phyloP scores from a whole-genome alignment of 2,888 invertebrate genomes.

The Bembecia ichneumoniformis region DNA sequence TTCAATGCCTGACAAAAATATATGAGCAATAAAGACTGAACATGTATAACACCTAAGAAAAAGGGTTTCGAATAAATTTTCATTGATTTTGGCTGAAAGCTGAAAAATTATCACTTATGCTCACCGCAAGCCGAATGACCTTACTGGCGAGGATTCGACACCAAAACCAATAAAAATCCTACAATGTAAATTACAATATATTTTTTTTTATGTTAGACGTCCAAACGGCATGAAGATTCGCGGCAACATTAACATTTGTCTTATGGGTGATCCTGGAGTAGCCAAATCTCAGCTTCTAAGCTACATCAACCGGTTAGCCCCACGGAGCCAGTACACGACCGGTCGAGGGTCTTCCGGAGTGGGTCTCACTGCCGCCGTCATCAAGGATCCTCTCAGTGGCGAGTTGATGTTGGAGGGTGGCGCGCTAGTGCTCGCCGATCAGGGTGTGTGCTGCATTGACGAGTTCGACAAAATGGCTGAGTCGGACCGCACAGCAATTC shows the following conservation, averaged over 20 bases:
- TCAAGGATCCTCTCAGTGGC: conserved; percentile 97
- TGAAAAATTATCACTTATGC: too few species aligned
- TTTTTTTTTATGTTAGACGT: conserved; percentile 40
- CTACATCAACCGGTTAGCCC: conserved; percentile 94
- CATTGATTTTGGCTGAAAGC: too few species aligned
- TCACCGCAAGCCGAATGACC: too few species aligned
- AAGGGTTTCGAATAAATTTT: too few species aligned
- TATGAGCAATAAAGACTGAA: too few species aligned
- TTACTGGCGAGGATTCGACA: too few species aligned
- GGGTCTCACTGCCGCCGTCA: conserved; percentile 98
- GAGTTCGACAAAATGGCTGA: conserved; percentile 99
- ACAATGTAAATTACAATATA: too few species aligned
- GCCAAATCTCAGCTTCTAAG: conserved; percentile 97
- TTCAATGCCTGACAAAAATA: too few species aligned
- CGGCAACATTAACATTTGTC: conserved; percentile 95
- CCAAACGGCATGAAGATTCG: conserved; percentile 98
- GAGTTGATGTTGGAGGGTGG: conserved; percentile 99
- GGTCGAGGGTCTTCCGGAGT: conserved; percentile 98
- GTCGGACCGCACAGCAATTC: conserved; percentile 92
- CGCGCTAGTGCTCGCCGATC: conserved; percentile 95
- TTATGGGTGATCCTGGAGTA: conserved; percentile 99
- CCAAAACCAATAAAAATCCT: too few species aligned
- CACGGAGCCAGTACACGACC: conserved; percentile 95
- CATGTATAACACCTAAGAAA: too few species aligned
- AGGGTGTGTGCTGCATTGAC: conserved; percentile 98